Conservation (phyloP, 1,140 invertebrate genomes). For the Drosophila arawakana region DNA sequence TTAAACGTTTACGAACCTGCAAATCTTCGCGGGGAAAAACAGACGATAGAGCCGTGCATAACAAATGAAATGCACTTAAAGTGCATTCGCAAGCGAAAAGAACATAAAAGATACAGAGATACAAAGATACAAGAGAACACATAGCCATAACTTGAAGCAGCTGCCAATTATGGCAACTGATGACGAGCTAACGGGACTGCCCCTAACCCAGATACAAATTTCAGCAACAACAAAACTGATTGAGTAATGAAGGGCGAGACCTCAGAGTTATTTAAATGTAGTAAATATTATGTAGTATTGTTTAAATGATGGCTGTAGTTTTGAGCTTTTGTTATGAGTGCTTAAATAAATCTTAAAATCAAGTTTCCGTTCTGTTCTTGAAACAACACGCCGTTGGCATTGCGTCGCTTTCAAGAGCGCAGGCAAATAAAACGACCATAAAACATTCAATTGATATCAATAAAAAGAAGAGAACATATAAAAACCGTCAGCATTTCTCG, state of each 20-base stretch:
- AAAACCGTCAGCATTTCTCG: background rate
- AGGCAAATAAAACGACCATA: conserved; percentile 36
- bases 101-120: conserved; percentile 17
- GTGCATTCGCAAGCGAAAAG: conserved; percentile 14
- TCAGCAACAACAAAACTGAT: no score
- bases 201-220: no score
- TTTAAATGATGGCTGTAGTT: background rate
- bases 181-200: no score
- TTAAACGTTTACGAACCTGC: background rate
- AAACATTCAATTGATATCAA: conserved; percentile 66
- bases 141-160: background rate
- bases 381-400: no score
- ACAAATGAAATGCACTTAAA: conserved; percentile 50
- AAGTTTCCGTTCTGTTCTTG: no score
- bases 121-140: no score
- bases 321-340: no score
- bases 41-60: conserved; percentile 17
- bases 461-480: conserved; percentile 21
- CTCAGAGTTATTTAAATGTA: no score
- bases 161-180: background rate
- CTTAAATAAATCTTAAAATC: no score
- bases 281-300: background rate
- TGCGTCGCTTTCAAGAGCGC: background rate
- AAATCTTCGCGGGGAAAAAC: background rate
- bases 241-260: no score